Conservation (phyloP, 2,888 invertebrate species). For the Carabus problematicus region DNA sequence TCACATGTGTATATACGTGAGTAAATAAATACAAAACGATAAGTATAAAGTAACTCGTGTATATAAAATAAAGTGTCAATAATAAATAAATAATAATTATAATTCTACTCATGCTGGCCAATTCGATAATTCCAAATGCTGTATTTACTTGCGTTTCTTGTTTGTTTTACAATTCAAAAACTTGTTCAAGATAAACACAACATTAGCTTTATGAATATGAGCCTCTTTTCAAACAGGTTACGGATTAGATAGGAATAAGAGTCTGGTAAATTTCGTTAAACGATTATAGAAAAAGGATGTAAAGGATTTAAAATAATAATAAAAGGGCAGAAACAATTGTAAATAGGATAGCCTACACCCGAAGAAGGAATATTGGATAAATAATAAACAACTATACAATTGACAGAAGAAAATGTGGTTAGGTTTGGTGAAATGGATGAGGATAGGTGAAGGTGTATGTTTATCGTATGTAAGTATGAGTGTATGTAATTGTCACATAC, state of each 20-base stretch:
- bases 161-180: constrained; percentile 27
- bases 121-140: constrained; percentile 58
- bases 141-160: constrained; percentile 48
- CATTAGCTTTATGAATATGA: constrained; percentile 63
- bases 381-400: no score
- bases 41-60: constrained; percentile 26
- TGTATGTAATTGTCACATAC: constrained; percentile 65
- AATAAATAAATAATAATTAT: no score
- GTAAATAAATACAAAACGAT: no score
- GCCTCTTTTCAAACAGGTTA: constrained; percentile 52
- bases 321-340: no score
- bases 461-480: constrained; percentile 2
- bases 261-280: not conserved
- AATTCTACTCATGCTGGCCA: constrained; percentile 53
- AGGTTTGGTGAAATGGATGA: constrained; percentile 28
- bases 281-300: not conserved
- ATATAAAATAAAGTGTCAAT: constrained; percentile 12
- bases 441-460: constrained; percentile 32
- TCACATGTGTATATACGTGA: constrained; percentile 50
- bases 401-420: constrained; percentile 18
- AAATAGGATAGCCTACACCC: no score
- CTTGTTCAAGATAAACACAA: constrained; percentile 49
- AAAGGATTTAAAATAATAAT: no score
- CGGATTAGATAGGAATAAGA: constrained; percentile 10
- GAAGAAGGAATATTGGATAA: no score